Conservation (phyloP, 2,888 invertebrate species). For the Maniola hyperantus region DNA sequence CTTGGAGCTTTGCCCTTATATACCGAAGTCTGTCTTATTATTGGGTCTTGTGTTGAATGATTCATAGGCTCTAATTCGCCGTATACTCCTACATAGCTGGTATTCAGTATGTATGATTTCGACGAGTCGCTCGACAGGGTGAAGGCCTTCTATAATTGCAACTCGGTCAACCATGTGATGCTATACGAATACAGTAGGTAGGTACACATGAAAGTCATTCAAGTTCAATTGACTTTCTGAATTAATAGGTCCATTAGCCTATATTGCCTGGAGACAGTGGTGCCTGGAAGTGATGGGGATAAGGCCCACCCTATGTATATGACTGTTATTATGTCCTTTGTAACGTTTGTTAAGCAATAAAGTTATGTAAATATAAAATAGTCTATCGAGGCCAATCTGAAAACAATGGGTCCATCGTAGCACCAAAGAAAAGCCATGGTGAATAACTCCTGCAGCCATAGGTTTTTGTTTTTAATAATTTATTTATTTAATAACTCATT, state of each 20-base stretch:
- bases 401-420: too few species aligned
- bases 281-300: too few species aligned
- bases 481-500: too few species aligned
- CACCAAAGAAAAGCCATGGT: too few species aligned
- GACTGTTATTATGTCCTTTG: too few species aligned
- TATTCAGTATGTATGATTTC: neutral
- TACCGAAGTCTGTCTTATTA: slow-evolving; percentile 39
- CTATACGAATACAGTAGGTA: neutral
- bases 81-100: neutral
- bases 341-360: too few species aligned
- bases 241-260: neutral
- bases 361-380: too few species aligned
- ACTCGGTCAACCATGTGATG: neutral
- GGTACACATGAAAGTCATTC: neutral
- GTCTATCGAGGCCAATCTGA: too few species aligned
- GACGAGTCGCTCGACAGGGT: neutral
- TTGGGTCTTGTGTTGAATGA: slow-evolving; percentile 33
- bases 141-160: neutral
- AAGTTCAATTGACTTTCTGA: neutral
- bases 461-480: too few species aligned
- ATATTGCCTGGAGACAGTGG: too few species aligned
- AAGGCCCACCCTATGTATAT: too few species aligned
- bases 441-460: too few species aligned
- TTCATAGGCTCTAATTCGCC: neutral
- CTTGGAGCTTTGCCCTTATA: slow-evolving; percentile 1